Evolutionary conservation across 2,113 vertebrate genomes (phyloP).

Genomic region (Hippocampus abdominalis): DNA sequence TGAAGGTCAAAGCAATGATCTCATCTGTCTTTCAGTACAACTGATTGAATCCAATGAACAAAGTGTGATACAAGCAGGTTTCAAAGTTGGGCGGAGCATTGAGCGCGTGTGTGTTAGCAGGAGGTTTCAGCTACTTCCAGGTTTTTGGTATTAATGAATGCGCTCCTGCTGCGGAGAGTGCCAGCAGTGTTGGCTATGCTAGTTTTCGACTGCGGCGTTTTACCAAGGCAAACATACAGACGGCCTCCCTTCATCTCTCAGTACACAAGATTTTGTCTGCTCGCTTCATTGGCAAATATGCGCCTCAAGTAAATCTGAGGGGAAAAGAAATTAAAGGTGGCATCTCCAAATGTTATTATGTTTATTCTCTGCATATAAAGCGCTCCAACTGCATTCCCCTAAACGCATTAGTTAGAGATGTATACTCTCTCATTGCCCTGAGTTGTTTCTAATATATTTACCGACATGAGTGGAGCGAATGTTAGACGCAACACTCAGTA

Average conservation of each 20-base stretch:
- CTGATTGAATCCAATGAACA: conserved; percentile 60
- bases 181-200: conserved; percentile 24
- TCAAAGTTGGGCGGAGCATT: conserved; percentile 7
- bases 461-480: neutral
- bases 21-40: conserved; percentile 57
- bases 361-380: neutral
- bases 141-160: conserved; percentile 48
- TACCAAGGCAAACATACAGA: conserved; percentile 39
- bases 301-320: neutral
- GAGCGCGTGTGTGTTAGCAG: neutral
- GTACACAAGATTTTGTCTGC: conserved; percentile 14
- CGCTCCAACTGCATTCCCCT: neutral
- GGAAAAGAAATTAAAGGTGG: neutral
- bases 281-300: conserved; percentile 25
- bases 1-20: conserved; percentile 64
- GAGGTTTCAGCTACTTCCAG: conserved; percentile 29
- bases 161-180: conserved; percentile 22
- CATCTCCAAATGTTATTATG: neutral
- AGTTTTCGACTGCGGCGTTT: conserved; percentile 29
- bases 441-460: neutral
- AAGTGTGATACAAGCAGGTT: conserved; percentile 25
- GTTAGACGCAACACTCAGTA: neutral
- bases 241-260: conserved; percentile 8
- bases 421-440: neutral
- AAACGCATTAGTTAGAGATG: neutral